Conservation (phyloP, 2,797 vertebrate genomes). For the Yasuhikotakia modesta region DNA sequence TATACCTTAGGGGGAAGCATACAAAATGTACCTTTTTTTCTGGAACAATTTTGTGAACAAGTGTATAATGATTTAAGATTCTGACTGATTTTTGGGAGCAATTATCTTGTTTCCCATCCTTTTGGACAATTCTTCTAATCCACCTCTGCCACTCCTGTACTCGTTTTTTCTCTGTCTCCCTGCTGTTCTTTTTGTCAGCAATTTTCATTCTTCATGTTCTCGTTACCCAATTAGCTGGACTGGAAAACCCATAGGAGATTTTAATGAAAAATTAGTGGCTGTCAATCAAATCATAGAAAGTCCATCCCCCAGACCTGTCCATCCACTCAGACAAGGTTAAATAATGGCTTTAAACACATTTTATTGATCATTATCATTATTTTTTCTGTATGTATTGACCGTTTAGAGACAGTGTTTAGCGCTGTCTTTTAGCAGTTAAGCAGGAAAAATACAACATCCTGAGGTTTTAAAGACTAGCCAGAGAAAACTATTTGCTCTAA, state of each 20-base stretch:
- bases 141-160: neutral
- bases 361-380: neutral
- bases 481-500: conserved; percentile 24
- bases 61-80: neutral
- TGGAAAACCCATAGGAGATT: conserved; percentile 53
- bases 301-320: conserved; percentile 38
- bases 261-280: conserved; percentile 56
- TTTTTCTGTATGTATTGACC: neutral
- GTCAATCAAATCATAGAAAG: conserved; percentile 57
- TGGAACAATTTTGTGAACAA: neutral
- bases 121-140: neutral
- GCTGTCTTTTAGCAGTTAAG: neutral
- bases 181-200: conserved; percentile 12
- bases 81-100: neutral
- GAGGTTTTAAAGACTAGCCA: conserved; percentile 25
- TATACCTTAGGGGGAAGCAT: neutral
- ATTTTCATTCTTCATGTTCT: conserved; percentile 2
- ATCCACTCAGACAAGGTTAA: conserved; percentile 34
- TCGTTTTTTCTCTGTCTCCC: neutral
- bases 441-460: neutral
- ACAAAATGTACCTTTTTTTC: neutral
- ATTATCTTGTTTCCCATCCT: neutral
- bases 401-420: too few relatives aligned
- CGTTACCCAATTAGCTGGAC: conserved; percentile 37
- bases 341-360: conserved; percentile 2